A percentile compares a stretch with the other conserved stretches of the same genome.
Evolutionary conservation across 2,113 vertebrate species (phyloP).

Genomic region (Pyrgilauda ruficollis): DNA sequence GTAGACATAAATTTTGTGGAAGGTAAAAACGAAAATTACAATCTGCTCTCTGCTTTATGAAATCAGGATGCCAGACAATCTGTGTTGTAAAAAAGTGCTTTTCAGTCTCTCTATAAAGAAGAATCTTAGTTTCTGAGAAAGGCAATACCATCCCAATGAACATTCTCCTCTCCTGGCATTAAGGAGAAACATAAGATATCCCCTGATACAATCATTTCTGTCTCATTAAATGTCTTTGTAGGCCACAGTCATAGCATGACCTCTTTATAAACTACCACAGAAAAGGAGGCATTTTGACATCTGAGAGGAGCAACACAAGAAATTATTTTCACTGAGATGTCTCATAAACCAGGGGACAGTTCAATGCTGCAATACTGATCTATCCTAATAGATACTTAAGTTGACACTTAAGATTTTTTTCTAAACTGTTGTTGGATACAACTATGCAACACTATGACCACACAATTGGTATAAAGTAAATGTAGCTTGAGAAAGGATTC

Average conservation of each 20-base stretch:
- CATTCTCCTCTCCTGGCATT: neutral
- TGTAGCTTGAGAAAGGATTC: neutral
- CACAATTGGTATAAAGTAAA: neutral
- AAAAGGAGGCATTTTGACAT: neutral
- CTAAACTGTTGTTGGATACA: fast-evolving
- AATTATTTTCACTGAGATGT: neutral
- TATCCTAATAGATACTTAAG: neutral
- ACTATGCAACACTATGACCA: neutral
- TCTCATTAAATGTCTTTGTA: neutral
- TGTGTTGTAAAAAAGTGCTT: neutral
- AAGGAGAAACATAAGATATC: neutral
- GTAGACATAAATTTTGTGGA: neutral
- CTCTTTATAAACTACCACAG: neutral
- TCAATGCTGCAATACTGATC: neutral
- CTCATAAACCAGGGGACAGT: neutral
- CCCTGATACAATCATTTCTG: neutral
- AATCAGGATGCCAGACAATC: neutral
- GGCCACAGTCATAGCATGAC: neutral
- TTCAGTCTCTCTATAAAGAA: neutral
- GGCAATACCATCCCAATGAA: neutral
- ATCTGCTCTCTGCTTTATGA: neutral
- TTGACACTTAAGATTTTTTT: neutral
- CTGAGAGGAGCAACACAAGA: neutral
- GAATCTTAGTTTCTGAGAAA: neutral
- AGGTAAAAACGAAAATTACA: neutral